Evolutionary conservation across 2,113 vertebrate species (phyloP), one percentile per base, ranked within the genome.

Genomic region (Tylochromis polylepis): DNA sequence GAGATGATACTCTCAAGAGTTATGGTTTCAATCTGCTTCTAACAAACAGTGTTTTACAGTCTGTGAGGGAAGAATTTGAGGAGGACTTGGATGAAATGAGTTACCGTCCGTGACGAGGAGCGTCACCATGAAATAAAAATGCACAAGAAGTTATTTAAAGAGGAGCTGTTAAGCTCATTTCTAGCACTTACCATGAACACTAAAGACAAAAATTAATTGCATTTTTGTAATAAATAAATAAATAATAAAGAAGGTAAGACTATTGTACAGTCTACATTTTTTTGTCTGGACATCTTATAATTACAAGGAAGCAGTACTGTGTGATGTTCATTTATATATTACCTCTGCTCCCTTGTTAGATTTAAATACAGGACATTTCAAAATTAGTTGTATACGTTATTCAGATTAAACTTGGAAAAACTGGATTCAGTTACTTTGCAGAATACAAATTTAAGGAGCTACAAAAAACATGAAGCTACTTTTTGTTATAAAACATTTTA

Each of bases 241-340:
- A 46, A 46, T 46, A 46, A 72, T 46, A 46, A 72, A 70, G 7
- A 43, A 70, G 1, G 65, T 24, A 70, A 43, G 3, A 70, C 5
- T 43, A 43, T 10, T 70, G 16, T 43, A 67, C 2, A 70, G n/a
- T 70, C 65, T 16, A 67, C 22, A 43, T 43, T 16, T 67, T 70
- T 70, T 65, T 65, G 20, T 65, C 60, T 65, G 11, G 34, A 65
- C 60, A 65, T 65, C 34, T 34, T 34, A 34, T 11, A 41, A 11
- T 41, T 11, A 70, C 36, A 0, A 43, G n/a, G 65, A 70, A 43
- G 1, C 36, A 70, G 65, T 24, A 24, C 7, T 10, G 36, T 0
- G 3, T 16, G 36, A 43, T 70, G 65, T 43, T 0, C 12, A 70
- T 43, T 43, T 70, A 24, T 43, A 43, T 24, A 43, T 70, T 70